Conservation (phyloP, 2,888 invertebrate species). For the Ligdia adustata region DNA sequence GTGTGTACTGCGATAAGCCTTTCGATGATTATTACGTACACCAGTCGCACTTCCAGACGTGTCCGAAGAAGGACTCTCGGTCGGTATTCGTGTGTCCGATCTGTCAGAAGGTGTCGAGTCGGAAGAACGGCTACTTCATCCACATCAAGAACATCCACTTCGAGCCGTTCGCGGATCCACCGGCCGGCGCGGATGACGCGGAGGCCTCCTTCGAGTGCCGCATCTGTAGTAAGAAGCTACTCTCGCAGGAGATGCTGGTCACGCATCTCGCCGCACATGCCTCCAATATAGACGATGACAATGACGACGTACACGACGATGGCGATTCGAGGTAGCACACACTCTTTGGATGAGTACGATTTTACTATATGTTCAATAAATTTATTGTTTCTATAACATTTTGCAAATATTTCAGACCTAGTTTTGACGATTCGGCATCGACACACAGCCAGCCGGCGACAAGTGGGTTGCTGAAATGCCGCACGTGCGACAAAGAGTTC, state of each 20-base stretch:
- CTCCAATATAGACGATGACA: conserved; percentile 59
- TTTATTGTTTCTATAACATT: no score
- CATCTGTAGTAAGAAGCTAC: conserved; percentile 64
- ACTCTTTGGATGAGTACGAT: no score
- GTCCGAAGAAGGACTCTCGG: conserved; percentile 52
- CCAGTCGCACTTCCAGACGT: conserved; percentile 58
- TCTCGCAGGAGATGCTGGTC: conserved; percentile 65
- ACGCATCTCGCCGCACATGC: conserved; percentile 73
- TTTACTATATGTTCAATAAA: neutral
- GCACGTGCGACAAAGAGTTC: conserved; percentile 66
- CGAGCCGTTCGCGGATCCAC: conserved; percentile 32
- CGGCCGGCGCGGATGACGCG: conserved; percentile 26
- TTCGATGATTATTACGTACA: conserved; percentile 65
- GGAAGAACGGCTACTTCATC: conserved; percentile 54
- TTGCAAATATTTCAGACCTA: conserved; percentile 51
- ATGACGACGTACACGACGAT: conserved; percentile 46
- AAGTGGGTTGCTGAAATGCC: conserved; percentile 53
- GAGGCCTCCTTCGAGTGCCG: conserved; percentile 56
- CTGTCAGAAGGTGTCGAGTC: conserved; percentile 54
- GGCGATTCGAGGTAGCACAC: conserved; percentile 64
- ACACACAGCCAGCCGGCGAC: conserved; percentile 43
- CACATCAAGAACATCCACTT: conserved; percentile 67
- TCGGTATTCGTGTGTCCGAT: conserved; percentile 57
- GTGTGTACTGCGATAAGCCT: conserved; percentile 58
- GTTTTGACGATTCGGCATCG: conserved; percentile 58